A percentile compares a stretch with the other conserved stretches of the same genome.
phyloP scores from a whole-genome alignment of 2,113 vertebrate genomes.

The Rhynchomys soricoides region DNA sequence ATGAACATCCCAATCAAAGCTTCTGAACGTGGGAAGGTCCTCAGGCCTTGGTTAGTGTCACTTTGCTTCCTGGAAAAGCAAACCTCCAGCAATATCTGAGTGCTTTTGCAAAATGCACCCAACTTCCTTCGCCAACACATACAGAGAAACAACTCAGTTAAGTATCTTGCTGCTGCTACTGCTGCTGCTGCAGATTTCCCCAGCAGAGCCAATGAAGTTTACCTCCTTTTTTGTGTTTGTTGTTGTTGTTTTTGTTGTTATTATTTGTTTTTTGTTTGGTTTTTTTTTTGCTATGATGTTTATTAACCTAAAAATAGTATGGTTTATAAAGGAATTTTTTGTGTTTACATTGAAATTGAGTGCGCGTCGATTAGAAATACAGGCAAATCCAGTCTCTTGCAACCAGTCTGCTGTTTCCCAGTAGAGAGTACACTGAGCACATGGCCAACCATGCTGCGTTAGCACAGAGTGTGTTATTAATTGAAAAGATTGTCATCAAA shows the following conservation, averaged over 20 bases:
- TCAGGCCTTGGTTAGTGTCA: not conserved
- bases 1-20: not conserved
- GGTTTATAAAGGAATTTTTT: not conserved
- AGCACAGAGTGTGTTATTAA: not conserved
- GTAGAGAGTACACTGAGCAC: not conserved
- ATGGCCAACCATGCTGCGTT: no score
- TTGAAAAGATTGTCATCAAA: not conserved
- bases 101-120: no score
- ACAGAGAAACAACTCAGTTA: not conserved
- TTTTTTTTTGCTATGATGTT: not conserved
- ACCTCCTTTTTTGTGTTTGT: not conserved
- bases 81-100: not conserved
- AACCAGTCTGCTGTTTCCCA: not conserved
- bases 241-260: no score
- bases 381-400: not conserved
- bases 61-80: not conserved
- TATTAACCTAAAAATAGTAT: not conserved
- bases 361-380: not conserved
- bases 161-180: not conserved
- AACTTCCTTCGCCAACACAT: not conserved
- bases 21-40: not conserved
- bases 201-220: not conserved
- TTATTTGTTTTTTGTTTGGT: no score
- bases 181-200: not conserved
- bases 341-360: not conserved